Evolutionary conservation across 2,113 vertebrate species (phyloP).

Genomic region (Brachypteracias leptosomus): DNA sequence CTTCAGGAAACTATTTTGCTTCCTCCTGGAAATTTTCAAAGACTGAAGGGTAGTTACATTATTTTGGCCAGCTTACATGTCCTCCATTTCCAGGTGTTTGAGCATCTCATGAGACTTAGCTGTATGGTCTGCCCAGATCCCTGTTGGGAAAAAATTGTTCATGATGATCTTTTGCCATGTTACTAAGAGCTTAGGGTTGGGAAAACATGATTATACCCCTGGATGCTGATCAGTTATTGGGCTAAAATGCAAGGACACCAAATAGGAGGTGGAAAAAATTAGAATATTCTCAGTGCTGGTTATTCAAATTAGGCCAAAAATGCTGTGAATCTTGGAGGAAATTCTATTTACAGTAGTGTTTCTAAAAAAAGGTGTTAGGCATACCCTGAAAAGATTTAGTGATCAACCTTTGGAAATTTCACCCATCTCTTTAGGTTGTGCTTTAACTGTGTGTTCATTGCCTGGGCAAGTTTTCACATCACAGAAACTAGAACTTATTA

Average conservation of each 20-base stretch:
- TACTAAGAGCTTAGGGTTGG: not conserved
- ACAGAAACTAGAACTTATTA: not conserved
- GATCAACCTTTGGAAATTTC: not conserved
- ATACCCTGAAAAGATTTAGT: not conserved
- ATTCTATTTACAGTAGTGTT: not conserved
- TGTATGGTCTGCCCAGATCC: not conserved
- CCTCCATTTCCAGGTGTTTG: not conserved
- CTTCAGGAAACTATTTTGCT: not conserved
- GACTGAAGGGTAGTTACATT: not conserved
- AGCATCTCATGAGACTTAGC: not conserved
- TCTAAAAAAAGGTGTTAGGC: not conserved
- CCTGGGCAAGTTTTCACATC: not conserved
- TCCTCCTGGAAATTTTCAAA: not conserved
- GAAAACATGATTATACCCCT: not conserved
- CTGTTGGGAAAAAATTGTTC: not conserved
- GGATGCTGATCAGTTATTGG: not conserved
- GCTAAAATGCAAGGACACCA: not conserved
- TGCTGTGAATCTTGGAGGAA: not conserved
- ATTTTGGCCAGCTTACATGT: not conserved
- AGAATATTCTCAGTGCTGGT: not conserved
- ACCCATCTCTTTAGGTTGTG: not conserved
- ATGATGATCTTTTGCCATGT: not conserved
- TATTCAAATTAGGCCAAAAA: not conserved
- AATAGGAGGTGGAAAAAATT: not conserved
- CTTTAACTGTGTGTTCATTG: not conserved